These are phyloP conservation scores for Papilio machaon DNA, from an alignment of 1,140 invertebrate genomes.

Conservation along the genomic window DNA sequence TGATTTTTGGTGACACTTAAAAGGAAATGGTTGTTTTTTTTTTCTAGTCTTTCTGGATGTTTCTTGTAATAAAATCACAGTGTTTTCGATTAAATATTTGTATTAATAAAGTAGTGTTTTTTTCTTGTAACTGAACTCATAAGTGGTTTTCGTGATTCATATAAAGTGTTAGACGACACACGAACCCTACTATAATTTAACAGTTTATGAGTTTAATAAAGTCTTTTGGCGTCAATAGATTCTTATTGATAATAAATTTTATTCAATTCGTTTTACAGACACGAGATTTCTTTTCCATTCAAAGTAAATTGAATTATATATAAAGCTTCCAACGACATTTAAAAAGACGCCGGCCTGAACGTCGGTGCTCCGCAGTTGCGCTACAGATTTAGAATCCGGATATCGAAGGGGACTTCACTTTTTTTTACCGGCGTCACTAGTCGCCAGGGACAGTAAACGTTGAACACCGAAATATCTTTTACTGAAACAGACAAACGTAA, in stretches of 20 bases:
- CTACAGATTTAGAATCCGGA: slow-evolving; percentile 72
- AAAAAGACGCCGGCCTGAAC: slow-evolving; percentile 43
- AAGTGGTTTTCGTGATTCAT: no score
- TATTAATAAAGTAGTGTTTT: no score
- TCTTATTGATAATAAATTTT: background rate
- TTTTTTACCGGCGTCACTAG: slow-evolving; percentile 61
- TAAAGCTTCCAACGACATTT: slow-evolving; percentile 2
- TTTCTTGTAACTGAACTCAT: no score
- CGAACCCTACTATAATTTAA: no score
- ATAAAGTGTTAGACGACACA: no score
- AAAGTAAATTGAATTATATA: slow-evolving; percentile 23
- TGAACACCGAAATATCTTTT: slow-evolving; percentile 41
- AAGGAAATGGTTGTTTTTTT: no score
- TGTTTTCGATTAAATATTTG: no score
- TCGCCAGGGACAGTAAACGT: slow-evolving; percentile 45
- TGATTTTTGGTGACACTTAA: no score
- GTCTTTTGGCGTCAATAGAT: background rate
- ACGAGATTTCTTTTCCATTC: background rate
- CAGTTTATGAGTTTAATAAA: background rate
- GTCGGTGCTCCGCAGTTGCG: slow-evolving; percentile 50
- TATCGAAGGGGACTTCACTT: slow-evolving; percentile 61
- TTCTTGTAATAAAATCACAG: no score
- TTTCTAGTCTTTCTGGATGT: no score
- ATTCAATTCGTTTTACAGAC: background rate
- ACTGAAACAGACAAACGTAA: slow-evolving; percentile 37